phyloP scores from a whole-genome alignment of 1,140 invertebrate species.

The Neuroterus valhalla region DNA sequence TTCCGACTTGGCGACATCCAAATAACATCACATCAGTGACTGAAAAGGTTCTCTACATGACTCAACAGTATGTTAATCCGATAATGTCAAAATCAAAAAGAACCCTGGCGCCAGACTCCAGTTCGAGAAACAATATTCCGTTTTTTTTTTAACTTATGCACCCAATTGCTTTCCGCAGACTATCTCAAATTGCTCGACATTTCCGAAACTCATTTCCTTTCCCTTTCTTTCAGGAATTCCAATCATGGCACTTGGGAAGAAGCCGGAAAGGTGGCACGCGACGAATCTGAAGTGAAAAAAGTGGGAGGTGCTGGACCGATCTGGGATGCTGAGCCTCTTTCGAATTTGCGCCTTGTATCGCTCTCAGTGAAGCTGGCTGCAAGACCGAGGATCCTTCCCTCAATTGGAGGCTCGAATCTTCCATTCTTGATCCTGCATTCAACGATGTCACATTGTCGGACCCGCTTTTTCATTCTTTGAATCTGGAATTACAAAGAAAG shows the following conservation, averaged over 20 bases:
- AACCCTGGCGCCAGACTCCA: conserved; percentile 2
- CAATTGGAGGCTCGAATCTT: neutral
- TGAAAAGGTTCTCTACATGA: too few relatives aligned
- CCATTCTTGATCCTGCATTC: conserved; percentile 2
- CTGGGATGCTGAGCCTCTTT: conserved; percentile 25
- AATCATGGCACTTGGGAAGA: neutral
- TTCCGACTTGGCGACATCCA: too few relatives aligned
- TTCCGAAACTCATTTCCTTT: conserved; percentile 1
- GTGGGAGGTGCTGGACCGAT: conserved; percentile 11
- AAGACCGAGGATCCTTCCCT: conserved; percentile 11
- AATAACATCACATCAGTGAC: too few relatives aligned
- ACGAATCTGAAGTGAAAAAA: conserved; percentile 11
- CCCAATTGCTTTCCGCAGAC: neutral
- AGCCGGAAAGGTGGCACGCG: conserved; percentile 4
- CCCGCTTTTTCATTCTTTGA: too few relatives aligned
- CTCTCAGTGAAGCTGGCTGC: neutral
- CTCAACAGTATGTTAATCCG: too few relatives aligned
- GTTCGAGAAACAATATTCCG: neutral
- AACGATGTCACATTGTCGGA: neutral
- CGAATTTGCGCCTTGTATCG: conserved; percentile 12
- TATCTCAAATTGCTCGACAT: neutral
- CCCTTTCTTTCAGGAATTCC: neutral
- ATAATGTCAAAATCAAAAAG: too few relatives aligned
- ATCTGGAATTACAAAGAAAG: too few relatives aligned
- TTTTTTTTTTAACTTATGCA: neutral